Evolutionary conservation across 2,888 invertebrate species (phyloP).

Genomic region (Drosophila vallismaia): DNA sequence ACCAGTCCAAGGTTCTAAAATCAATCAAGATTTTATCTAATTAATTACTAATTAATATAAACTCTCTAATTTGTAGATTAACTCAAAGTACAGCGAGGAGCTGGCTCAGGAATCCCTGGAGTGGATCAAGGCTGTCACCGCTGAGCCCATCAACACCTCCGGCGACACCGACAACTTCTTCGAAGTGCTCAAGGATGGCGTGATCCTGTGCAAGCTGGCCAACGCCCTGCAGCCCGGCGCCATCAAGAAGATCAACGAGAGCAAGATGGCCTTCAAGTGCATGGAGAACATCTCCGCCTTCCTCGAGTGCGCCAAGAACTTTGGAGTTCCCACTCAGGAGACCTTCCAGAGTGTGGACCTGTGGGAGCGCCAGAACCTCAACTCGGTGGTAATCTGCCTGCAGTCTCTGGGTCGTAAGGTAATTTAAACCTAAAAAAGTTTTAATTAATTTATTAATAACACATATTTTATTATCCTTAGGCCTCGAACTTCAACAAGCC

Average conservation of each 20-base stretch:
- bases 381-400: slow-evolving; percentile 97
- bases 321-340: slow-evolving; percentile 97
- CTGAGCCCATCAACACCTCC: slow-evolving; percentile 92
- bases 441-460: neutral
- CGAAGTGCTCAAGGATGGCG: slow-evolving; percentile 95
- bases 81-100: slow-evolving; percentile 98
- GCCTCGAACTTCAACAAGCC: slow-evolving; percentile 93
- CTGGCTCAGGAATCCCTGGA: slow-evolving; percentile 95
- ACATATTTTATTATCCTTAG: slow-evolving; percentile 83
- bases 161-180: slow-evolving; percentile 98
- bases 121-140: slow-evolving; percentile 95
- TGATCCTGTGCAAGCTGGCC: slow-evolving; percentile 94
- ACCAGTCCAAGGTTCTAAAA: slow-evolving; percentile 60
- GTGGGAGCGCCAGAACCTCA: slow-evolving; percentile 98
- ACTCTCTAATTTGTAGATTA: slow-evolving; percentile 89
- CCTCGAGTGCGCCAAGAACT: slow-evolving; percentile 90
- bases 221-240: slow-evolving; percentile 93
- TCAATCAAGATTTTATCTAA: neutral
- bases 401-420: slow-evolving; percentile 98
- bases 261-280: slow-evolving; percentile 97
- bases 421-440: slow-evolving; percentile 38
- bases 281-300: slow-evolving; percentile 99
- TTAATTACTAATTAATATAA: neutral
- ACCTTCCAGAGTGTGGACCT: slow-evolving; percentile 98
- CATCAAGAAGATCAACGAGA: slow-evolving; percentile 96